These are phyloP conservation scores for Conus canariensis DNA, from an alignment of 2,888 invertebrate species.

Conservation along the genomic window DNA sequence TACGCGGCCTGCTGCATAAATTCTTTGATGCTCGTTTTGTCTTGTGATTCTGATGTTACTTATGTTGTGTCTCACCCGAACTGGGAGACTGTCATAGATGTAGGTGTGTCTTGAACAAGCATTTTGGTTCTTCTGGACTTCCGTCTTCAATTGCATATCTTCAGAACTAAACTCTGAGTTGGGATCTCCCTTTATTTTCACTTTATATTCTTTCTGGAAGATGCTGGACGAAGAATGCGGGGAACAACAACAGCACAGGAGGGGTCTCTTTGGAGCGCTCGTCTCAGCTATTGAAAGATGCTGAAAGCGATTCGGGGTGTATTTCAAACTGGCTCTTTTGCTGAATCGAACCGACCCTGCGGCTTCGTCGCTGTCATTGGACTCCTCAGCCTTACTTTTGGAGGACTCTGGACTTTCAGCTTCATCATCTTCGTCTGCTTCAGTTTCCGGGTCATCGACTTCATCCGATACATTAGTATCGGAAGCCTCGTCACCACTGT, in stretches of 20 bases:
- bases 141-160: neutral
- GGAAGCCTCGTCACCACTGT: too few species aligned
- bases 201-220: neutral
- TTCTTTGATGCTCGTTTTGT: too few species aligned
- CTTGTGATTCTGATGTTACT: too few species aligned
- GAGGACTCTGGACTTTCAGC: neutral
- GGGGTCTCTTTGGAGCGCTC: neutral
- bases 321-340: neutral
- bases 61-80: too few species aligned
- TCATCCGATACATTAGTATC: neutral
- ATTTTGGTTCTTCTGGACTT: neutral
- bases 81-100: too few species aligned
- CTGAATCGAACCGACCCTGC: neutral
- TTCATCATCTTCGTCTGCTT: neutral
- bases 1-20: too few species aligned
- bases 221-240: too few species aligned
- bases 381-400: neutral
- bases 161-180: neutral
- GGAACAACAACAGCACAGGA: neutral
- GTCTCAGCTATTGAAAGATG: slow-evolving; percentile 8
- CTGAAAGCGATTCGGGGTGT: slow-evolving; percentile 13
- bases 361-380: neutral
- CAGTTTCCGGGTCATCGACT: neutral
- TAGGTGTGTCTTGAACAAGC: neutral
- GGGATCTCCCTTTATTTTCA: neutral